These are phyloP conservation scores for Dinoponera quadriceps DNA, from an alignment of 1,140 invertebrate genomes.

Conservation along the genomic window DNA sequence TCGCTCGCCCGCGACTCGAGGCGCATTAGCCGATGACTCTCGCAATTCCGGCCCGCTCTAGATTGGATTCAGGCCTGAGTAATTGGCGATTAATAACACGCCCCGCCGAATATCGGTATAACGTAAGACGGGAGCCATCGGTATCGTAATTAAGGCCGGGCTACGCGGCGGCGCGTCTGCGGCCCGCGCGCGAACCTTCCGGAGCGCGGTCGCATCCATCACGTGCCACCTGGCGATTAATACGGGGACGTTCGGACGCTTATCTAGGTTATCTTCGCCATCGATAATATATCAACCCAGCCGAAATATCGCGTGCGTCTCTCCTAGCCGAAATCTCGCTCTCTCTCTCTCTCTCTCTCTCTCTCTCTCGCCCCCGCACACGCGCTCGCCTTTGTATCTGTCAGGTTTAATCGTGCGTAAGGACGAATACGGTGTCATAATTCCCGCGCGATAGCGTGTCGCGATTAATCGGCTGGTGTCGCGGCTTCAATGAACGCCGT, in stretches of 20 bases:
- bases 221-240: slow-evolving; percentile 80
- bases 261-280: slow-evolving; percentile 79
- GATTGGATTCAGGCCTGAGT: slow-evolving; percentile 78
- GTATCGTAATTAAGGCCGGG: slow-evolving; percentile 76
- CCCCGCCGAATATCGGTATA: slow-evolving; percentile 66
- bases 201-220: slow-evolving; percentile 79
- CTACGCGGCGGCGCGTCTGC: slow-evolving; percentile 45
- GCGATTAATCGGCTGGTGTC: slow-evolving; percentile 46
- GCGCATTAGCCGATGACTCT: slow-evolving; percentile 74
- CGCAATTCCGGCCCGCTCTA: slow-evolving; percentile 73
- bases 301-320: slow-evolving; percentile 55
- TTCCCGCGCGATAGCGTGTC: slow-evolving; percentile 37
- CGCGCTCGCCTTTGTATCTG: slow-evolving; percentile 45
- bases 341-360: background rate
- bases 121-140: slow-evolving; percentile 73
- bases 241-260: slow-evolving; percentile 77
- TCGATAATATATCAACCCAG: slow-evolving; percentile 72
- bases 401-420: slow-evolving; percentile 56
- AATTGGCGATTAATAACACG: slow-evolving; percentile 83
- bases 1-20: background rate
- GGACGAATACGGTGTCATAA: slow-evolving; percentile 58
- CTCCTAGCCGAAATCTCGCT: background rate
- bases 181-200: slow-evolving; percentile 57
- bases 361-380: background rate
- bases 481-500: slow-evolving; percentile 33